Evolutionary conservation across 1,140 invertebrate species (phyloP).

Genomic region (Theocolax elegans): DNA sequence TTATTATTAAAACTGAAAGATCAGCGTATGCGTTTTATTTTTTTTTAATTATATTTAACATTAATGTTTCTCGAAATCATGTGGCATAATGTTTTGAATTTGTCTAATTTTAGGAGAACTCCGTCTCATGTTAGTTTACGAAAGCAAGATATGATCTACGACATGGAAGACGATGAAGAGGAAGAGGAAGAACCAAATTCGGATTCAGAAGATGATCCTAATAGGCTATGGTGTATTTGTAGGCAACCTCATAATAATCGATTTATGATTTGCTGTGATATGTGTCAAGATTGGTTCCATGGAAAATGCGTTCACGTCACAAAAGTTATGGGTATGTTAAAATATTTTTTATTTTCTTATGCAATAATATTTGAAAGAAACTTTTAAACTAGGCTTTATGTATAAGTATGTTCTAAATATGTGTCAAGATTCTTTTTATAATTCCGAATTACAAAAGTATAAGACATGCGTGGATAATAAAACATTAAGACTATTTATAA

Average conservation of each 20-base stretch:
- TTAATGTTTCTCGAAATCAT: background rate
- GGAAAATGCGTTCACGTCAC: conserved; percentile 95
- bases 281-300: conserved; percentile 97
- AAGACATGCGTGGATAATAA: too few species aligned
- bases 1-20: conserved; percentile 38
- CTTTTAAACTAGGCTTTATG: too few species aligned
- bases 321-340: conserved; percentile 79
- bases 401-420: too few species aligned
- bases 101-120: conserved; percentile 19
- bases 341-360: conserved; percentile 5
- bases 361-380: too few species aligned
- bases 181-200: conserved; percentile 70
- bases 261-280: conserved; percentile 98
- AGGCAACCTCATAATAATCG: conserved; percentile 94
- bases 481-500: too few species aligned
- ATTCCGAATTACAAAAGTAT: too few species aligned
- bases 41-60: background rate
- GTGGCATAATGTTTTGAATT: background rate
- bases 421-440: too few species aligned
- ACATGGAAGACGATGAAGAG: conserved; percentile 44
- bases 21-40: conserved; percentile 26
- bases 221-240: conserved; percentile 95
- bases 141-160: conserved; percentile 39
- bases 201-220: conserved; percentile 91
- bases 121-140: conserved; percentile 24